A percentile compares a stretch with the other conserved stretches of the same genome.
phyloP scores from a whole-genome alignment of 2,797 vertebrate species.

The Acanthis flammea region DNA sequence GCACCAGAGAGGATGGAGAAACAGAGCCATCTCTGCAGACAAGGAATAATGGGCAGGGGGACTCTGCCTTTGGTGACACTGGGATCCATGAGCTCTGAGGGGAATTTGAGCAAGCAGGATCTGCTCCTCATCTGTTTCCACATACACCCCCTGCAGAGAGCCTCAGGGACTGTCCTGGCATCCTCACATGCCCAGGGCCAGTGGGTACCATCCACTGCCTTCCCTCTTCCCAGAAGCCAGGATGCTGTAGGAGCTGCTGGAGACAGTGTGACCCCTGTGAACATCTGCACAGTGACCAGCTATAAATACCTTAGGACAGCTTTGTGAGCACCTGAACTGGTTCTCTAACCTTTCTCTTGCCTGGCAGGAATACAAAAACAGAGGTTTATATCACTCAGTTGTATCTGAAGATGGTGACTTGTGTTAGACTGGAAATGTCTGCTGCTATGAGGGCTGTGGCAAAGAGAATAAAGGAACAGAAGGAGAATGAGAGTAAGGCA shows the following conservation, averaged over 20 bases:
- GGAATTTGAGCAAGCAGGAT: not conserved
- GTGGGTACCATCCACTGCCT: fast-evolving
- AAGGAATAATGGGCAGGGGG: not conserved
- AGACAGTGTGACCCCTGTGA: not conserved
- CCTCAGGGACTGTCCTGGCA: not conserved
- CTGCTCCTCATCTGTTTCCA: not conserved
- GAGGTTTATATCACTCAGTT: not conserved
- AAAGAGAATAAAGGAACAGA: not conserved
- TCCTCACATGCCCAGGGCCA: fast-evolving
- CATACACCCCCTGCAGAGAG: not conserved
- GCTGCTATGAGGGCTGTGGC: not conserved
- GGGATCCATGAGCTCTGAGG: not conserved
- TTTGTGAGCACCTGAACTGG: not conserved
- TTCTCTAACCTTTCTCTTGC: not conserved
- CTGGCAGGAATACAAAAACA: not conserved
- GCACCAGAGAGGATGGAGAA: not conserved
- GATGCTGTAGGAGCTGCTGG: not conserved
- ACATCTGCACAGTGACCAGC: not conserved
- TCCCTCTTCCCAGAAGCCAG: not conserved
- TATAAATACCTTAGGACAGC: not conserved
- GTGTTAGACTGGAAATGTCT: not conserved
- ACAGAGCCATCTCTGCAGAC: not conserved
- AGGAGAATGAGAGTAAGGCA: not conserved
- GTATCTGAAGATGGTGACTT: not conserved
- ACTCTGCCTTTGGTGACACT: not conserved